Conservation (phyloP, 2,797 vertebrate species). For the Chiloscyllium punctatum region DNA sequence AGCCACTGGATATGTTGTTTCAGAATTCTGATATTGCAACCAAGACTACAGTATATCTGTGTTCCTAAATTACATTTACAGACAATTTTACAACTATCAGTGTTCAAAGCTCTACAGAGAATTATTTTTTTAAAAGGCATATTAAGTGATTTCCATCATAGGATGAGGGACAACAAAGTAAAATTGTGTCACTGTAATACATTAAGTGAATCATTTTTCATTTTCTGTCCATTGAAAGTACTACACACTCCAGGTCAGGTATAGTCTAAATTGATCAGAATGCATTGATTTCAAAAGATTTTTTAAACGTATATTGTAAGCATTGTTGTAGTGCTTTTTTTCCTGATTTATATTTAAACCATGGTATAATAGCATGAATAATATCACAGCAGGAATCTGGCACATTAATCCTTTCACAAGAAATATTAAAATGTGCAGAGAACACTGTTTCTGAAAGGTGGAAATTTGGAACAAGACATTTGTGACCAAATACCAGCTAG, state of each 20-base stretch:
- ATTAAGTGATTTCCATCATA: background rate
- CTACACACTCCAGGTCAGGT: background rate
- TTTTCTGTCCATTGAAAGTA: background rate
- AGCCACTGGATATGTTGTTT: background rate
- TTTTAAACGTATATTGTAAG: background rate
- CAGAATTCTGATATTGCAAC: background rate
- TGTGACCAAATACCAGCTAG: background rate
- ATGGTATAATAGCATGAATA: background rate
- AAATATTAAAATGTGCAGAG: background rate
- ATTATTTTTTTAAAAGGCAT: background rate
- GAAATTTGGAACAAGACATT: background rate
- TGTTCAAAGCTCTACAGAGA: background rate
- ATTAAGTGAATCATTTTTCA: background rate
- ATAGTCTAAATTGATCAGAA: background rate
- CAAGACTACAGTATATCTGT: background rate
- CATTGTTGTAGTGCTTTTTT: background rate
- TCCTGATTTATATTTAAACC: constrained; percentile 1
- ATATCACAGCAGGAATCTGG: background rate
- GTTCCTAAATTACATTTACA: background rate
- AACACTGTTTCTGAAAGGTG: background rate
- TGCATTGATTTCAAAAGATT: background rate
- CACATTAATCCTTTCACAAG: background rate
- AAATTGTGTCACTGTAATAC: too few relatives aligned
- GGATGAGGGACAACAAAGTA: background rate
- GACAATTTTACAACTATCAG: background rate